Base-by-base conservation (phyloP, 1,140 invertebrate species). In the Euborellia annulipes region DNA sequence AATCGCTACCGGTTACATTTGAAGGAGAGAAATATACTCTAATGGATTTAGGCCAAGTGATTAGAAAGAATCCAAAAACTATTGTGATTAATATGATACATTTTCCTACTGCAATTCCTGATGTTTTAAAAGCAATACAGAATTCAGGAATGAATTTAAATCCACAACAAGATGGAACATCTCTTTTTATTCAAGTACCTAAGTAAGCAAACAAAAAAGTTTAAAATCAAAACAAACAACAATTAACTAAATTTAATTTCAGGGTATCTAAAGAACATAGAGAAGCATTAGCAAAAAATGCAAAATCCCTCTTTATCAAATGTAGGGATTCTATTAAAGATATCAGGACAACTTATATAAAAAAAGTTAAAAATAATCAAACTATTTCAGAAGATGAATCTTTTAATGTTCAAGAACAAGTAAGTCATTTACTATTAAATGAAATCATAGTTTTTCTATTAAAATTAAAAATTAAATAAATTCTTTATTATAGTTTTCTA, bases 91-190 rank as follows among this genome's bases (percentile, higher is more conserved):
- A 93, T 62, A 76, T 88, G 66, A 60, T 75, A 46, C 66, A 75
- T 2, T 87, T 89, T 63, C 88, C 91, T 7, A 83, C 88, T 71
- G 79, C 78, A 6, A 79, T 88, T 52, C 79, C 82, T 36, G 68
- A 75, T 52, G 80, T 85, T 9, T 50, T 92, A 17, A 76, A 79
- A 54, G 75, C 82, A 3, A 71, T 96, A 20, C 54, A 66, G 20
- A 73, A 73, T 36, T 88, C 86, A 50, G 86, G 87, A 40, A 77
- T 95, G 70, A 93, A 92, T 62, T 65, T 96, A 20, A 94, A 89
- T 70, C 90, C 91, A 0, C 90, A 95, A 60, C 86, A 92, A 63
- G 91, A 95, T 61, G 89, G 89, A 23, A 92, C 85, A 13, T 85
- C 78, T 1, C 61, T 95, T 36, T 93, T 79, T 65, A 69, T 95